Evolutionary conservation across 2,113 vertebrate species (phyloP).

Genomic region (Microtus oregoni): DNA sequence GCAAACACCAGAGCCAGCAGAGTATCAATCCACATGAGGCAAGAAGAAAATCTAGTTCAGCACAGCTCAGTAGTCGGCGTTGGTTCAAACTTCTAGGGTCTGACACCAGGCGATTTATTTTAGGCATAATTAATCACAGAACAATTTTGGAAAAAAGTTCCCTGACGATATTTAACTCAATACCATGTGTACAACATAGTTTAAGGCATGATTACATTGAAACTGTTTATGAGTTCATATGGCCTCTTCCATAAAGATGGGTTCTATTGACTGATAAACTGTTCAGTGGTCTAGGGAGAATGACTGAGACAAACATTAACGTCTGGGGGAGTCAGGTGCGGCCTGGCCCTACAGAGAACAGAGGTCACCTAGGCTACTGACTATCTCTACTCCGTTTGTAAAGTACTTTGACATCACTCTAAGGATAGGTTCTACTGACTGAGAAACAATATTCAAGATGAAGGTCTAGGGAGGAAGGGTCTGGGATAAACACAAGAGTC

Average conservation of each 20-base stretch:
- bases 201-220: neutral
- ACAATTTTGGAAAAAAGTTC: neutral
- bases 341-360: neutral
- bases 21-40: neutral
- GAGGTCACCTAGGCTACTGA: neutral
- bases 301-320: neutral
- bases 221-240: neutral
- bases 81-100: neutral
- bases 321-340: neutral
- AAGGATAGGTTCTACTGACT: neutral
- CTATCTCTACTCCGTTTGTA: neutral
- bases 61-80: too few species aligned
- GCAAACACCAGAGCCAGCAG: neutral
- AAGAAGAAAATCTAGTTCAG: neutral
- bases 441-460: neutral
- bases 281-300: neutral
- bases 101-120: neutral
- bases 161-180: neutral
- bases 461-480: neutral
- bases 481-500: neutral
- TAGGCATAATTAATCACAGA: neutral
- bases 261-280: neutral
- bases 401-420: neutral
- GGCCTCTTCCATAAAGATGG: neutral
- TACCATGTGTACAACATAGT: neutral